These are phyloP conservation scores for Poecilia wingei DNA, from an alignment of 2,797 vertebrate genomes.

Conservation along the genomic window DNA sequence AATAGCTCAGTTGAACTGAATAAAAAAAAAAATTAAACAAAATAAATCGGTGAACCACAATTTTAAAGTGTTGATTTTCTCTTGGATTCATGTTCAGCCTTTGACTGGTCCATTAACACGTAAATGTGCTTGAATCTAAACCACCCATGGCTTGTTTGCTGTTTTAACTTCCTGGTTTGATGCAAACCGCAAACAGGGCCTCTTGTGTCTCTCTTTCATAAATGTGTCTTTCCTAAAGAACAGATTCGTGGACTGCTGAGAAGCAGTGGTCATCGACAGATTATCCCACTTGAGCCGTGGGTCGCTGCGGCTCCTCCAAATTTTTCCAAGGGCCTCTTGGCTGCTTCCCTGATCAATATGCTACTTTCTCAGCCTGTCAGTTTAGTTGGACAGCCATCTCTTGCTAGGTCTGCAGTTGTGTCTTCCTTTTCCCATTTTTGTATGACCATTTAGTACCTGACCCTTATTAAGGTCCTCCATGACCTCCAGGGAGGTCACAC, in stretches of 20 bases:
- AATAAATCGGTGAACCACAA: too few relatives aligned
- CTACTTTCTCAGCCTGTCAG: background rate
- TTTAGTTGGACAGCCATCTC: background rate
- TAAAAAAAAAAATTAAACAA: too few relatives aligned
- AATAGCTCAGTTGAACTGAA: background rate
- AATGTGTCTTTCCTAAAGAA: background rate
- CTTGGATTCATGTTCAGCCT: too few relatives aligned
- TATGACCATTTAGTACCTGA: background rate
- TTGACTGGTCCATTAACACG: too few relatives aligned
- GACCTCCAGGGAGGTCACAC: background rate
- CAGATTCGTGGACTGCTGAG: background rate
- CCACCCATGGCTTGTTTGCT: background rate
- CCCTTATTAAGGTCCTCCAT: background rate
- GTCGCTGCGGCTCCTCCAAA: background rate
- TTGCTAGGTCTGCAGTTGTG: background rate
- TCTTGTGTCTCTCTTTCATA: background rate
- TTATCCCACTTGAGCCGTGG: conserved; percentile 4
- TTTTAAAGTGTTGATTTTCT: too few relatives aligned
- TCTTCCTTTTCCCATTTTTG: background rate
- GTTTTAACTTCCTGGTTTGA: background rate
- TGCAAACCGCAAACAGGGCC: background rate
- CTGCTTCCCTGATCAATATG: background rate
- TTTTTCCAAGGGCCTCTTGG: background rate
- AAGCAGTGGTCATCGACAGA: background rate
- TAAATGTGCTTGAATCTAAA: too few relatives aligned